Evolutionary conservation across 2,888 invertebrate genomes (phyloP).

Genomic region (Cryptus viduatorius): DNA sequence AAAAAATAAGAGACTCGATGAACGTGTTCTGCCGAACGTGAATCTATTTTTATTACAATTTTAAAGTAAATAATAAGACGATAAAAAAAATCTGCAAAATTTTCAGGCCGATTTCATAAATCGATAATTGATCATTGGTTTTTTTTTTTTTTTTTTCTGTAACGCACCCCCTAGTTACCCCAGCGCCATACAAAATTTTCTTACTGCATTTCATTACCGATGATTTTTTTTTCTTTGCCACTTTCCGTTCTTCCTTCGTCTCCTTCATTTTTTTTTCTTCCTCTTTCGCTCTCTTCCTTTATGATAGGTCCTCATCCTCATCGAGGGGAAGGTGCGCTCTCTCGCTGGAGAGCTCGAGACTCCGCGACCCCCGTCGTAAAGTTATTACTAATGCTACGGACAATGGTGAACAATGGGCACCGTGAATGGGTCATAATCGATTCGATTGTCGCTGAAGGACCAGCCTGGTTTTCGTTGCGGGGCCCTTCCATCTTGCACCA

Average conservation of each 20-base stretch:
- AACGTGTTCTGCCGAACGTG: slow-evolving; percentile 33
- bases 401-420: slow-evolving; percentile 73
- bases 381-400: slow-evolving; percentile 74
- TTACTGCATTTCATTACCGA: slow-evolving; percentile 40
- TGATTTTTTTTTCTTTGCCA: slow-evolving; percentile 1
- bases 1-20: not conserved
- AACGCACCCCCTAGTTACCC: not conserved
- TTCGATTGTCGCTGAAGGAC: slow-evolving; percentile 76
- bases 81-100: too few species aligned
- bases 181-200: slow-evolving; percentile 14
- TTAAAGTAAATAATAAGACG: not conserved
- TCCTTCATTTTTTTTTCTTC: slow-evolving; percentile 39
- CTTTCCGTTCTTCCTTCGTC: slow-evolving; percentile 2
- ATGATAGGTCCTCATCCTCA: slow-evolving; percentile 67
- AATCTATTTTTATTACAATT: not conserved
- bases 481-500: slow-evolving; percentile 24
- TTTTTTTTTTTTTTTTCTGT: slow-evolving; percentile 11
- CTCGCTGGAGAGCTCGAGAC: slow-evolving; percentile 16
- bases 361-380: slow-evolving; percentile 72
- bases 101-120: too few species aligned
- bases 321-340: slow-evolving; percentile 37
- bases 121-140: not conserved
- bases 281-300: slow-evolving; percentile 53
- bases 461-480: slow-evolving; percentile 61
- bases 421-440: slow-evolving; percentile 79